Conservation (phyloP, 2,888 invertebrate species). For the Lepeophtheirus nordmannii region DNA sequence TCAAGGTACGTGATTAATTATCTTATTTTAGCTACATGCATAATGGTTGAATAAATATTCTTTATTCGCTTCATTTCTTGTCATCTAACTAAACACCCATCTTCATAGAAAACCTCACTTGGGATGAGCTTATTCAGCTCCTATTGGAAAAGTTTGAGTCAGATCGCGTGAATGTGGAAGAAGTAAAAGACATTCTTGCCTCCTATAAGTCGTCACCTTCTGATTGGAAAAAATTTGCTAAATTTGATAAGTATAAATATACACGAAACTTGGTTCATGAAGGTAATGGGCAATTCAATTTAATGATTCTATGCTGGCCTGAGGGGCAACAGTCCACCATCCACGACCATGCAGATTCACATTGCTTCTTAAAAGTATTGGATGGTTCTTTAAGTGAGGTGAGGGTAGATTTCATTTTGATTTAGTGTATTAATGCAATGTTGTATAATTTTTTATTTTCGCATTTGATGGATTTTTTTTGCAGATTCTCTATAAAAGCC, state of each 20-base stretch:
- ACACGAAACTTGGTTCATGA: conserved; percentile 87
- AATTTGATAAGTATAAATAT: conserved; percentile 81
- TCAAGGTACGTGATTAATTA: no score
- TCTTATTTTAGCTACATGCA: no score
- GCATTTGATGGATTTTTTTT: background rate
- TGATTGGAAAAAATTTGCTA: conserved; percentile 88
- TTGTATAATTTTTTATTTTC: background rate
- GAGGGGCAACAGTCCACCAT: conserved; percentile 85
- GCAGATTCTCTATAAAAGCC: background rate
- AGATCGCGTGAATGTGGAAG: conserved; percentile 73
- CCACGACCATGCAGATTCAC: conserved; percentile 88
- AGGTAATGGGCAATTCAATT: conserved; percentile 91
- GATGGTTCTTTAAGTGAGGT: conserved; percentile 38
- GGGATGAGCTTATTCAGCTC: conserved; percentile 38
- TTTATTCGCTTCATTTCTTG: no score
- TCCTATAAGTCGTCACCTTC: conserved; percentile 68
- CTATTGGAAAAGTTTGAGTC: conserved; percentile 59
- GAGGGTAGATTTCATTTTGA: no score
- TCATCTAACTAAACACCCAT: no score
- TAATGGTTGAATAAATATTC: no score
- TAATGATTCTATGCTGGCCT: conserved; percentile 96
- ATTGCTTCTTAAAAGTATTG: conserved; percentile 81
- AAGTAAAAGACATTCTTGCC: conserved; percentile 61
- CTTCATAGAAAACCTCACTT: conserved; percentile 23
- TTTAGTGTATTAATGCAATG: no score